phyloP scores from a whole-genome alignment of 2,797 vertebrate species.

The Tokudaia muenninki region DNA sequence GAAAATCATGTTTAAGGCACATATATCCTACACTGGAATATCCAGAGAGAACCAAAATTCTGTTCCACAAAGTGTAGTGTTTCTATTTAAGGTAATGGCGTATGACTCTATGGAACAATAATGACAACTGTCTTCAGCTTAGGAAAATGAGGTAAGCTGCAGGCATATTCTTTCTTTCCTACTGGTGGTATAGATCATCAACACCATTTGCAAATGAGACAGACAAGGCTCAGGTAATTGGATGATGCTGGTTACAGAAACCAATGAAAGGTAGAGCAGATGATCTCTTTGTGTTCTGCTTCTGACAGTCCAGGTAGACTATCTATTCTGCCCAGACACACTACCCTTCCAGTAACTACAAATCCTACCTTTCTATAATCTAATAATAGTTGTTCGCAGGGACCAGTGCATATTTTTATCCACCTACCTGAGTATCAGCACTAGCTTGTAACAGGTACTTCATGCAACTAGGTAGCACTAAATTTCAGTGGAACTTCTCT shows the following conservation, averaged over 20 bases:
- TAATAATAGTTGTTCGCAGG: not conserved
- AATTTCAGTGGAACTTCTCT: slow-evolving; percentile 49
- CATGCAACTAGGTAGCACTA: not conserved
- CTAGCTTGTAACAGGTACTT: not conserved
- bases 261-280: not conserved
- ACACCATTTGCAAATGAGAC: slow-evolving; percentile 19
- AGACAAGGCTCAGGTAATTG: not conserved
- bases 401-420: not conserved
- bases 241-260: not conserved
- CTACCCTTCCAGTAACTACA: not conserved
- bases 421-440: not conserved
- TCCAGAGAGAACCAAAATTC: not conserved
- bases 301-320: not conserved
- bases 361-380: not conserved
- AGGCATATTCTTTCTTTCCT: not conserved
- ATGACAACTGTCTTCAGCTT: not conserved
- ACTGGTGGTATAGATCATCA: not conserved
- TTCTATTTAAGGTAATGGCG: not conserved
- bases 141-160: not conserved
- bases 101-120: not conserved
- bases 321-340: not conserved
- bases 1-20: not conserved
- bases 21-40: slow-evolving; percentile 14
- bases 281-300: not conserved
- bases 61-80: not conserved